Evolutionary conservation across 37 sponge, comb jelly and placozoan species (phyloP), one percentile per base, ranked within the genome.

Genomic region (Spongilla lacustris): DNA sequence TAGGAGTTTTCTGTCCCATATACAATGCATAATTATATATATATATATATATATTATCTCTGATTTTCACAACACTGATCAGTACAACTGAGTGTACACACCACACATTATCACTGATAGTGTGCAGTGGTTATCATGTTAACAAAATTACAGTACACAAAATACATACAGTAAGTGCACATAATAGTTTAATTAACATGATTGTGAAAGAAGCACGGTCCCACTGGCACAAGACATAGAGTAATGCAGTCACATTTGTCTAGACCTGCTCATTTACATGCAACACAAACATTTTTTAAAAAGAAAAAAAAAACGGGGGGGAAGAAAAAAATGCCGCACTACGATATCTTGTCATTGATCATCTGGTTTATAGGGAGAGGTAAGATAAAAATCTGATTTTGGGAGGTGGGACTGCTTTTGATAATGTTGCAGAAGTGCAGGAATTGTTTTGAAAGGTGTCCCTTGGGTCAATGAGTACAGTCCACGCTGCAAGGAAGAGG

Each of bases 401-500:
- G 85, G 85, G 31, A 84, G 71, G 21, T 75, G 68, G 27, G 67
- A 66, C 26, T 80, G 69, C 24, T 85, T 35, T 28, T 50, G 66
- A 73, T 85, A 90, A 67, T 90, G 32, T 67, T 90, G 86, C 41
- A 90, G 71, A 28, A 90, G 86, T 70, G 76, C 77, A 25, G 91
- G 91, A 69, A 90, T 76, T 13, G 82, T 84, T 36, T 71, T 71
- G 75, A 90, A 90, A 19, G 67, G 36, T 36, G 81, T 76, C 34
- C 91, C 91, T 35, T 85, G 82, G 25, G 82, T 85, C 35, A 90
- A 35, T 14, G 86, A 85, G 75, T 71, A 90, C 33, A 17, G 26
- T 0, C 66, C 24, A 32, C 75, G 69, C 86, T 85, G 77, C 29
- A 69, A 71, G 3, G 70, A 50, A 13, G 74, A 72, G 4, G 71